Evolutionary conservation across 2,888 invertebrate genomes (phyloP).

Genomic region (Andrena dorsata): DNA sequence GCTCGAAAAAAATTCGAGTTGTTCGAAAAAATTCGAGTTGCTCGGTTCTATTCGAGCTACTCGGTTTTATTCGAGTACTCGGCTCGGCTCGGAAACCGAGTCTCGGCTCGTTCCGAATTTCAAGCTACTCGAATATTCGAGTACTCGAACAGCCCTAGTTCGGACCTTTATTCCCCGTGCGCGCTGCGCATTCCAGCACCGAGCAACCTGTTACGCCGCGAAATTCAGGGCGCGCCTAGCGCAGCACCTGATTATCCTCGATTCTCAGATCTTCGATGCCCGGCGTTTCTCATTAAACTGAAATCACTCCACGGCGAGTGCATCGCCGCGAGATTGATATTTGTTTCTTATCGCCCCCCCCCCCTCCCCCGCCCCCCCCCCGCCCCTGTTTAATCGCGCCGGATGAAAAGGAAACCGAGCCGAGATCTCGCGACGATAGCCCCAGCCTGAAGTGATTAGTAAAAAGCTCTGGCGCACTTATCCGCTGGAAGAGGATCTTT

Average conservation of each 20-base stretch:
- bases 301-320: not conserved
- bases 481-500: not conserved
- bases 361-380: not conserved
- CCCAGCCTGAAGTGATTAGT: conserved; percentile 28
- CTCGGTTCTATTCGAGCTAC: too few relatives aligned
- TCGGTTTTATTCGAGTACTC: too few relatives aligned
- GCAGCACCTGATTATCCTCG: not conserved
- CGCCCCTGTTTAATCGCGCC: conserved; percentile 35
- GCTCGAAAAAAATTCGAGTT: too few relatives aligned
- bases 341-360: conserved; percentile 7
- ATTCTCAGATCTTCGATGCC: not conserved
- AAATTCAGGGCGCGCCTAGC: not conserved
- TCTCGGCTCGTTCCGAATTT: too few relatives aligned
- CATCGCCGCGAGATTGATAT: conserved; percentile 7
- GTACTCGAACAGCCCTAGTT: too few relatives aligned
- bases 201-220: conserved; percentile 12
- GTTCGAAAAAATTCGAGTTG: too few relatives aligned
- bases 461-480: conserved; percentile 11
- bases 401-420: conserved; percentile 12
- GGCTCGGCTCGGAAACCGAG: too few relatives aligned
- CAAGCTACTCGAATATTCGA: too few relatives aligned
- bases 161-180: not conserved
- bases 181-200: not conserved
- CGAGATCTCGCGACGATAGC: not conserved
- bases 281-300: not conserved